A percentile compares a stretch with the other conserved stretches of the same genome.
These are phyloP conservation scores for Hycleus phaleratus DNA, from an alignment of 1,140 invertebrate genomes.

Conservation along the genomic window DNA sequence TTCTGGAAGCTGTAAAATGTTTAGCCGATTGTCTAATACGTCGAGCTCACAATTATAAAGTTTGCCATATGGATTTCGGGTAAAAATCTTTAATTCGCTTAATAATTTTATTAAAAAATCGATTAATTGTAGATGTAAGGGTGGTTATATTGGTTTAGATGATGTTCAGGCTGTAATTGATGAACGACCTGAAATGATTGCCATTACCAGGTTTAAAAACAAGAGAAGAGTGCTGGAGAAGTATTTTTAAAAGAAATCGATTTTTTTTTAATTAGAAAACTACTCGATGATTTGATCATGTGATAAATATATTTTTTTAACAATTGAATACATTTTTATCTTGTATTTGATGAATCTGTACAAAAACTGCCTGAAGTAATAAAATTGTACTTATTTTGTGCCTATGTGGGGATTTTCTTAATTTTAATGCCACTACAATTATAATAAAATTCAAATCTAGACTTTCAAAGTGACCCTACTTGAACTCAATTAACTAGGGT, in stretches of 20 bases:
- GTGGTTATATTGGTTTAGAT: neutral
- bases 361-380: too few relatives aligned
- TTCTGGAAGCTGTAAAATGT: slow-evolving; percentile 31
- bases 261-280: too few relatives aligned
- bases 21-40: slow-evolving; percentile 33
- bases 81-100: slow-evolving; percentile 2
- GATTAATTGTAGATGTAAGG: neutral
- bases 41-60: slow-evolving; percentile 22
- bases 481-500: too few relatives aligned
- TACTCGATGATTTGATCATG: too few relatives aligned
- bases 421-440: too few relatives aligned
- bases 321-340: too few relatives aligned
- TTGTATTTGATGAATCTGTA: too few relatives aligned
- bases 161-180: slow-evolving; percentile 1
- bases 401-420: too few relatives aligned
- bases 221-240: slow-evolving; percentile 4
- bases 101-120: neutral
- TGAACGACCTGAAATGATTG: slow-evolving; percentile 7
- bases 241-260: neutral
- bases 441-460: too few relatives aligned
- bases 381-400: too few relatives aligned
- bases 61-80: slow-evolving; percentile 19
- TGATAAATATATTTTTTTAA: too few relatives aligned
- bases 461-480: too few relatives aligned
- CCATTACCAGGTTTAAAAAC: neutral